Percentiles rank a stretch among this genome's conserved stretches.
Conservation (phyloP, 2,797 vertebrate genomes). For the Cossypha caffra region DNA sequence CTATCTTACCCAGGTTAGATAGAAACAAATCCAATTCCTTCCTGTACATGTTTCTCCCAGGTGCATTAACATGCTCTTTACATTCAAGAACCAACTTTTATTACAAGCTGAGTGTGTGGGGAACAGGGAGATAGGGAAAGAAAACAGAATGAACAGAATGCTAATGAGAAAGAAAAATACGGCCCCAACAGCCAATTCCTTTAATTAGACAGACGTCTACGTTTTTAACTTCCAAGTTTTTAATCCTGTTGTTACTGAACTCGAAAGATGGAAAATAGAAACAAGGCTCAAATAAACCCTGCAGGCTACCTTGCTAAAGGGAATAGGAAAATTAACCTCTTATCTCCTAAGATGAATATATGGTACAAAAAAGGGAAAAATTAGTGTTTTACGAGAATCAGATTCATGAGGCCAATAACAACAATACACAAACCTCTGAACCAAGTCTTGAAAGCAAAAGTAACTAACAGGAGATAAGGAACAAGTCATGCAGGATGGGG, state of each 20-base stretch:
- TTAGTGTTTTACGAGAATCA: neutral
- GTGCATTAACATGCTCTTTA: conserved; percentile 58
- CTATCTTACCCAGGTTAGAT: conserved; percentile 14
- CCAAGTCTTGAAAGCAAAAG: neutral
- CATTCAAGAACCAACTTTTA: conserved; percentile 58
- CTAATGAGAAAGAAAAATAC: conserved; percentile 38
- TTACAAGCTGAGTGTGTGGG: conserved; percentile 38
- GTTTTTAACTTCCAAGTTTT: conserved; percentile 38
- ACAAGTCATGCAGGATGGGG: neutral
- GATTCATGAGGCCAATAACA: neutral
- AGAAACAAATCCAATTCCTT: conserved; percentile 53
- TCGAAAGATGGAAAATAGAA: neutral
- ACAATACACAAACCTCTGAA: neutral
- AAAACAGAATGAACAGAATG: conserved; percentile 39
- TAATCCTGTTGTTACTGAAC: conserved; percentile 21
- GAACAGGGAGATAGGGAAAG: conserved; percentile 38
- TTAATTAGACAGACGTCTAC: neutral
- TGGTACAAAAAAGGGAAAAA: neutral
- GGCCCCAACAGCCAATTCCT: conserved; percentile 3
- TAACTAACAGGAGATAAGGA: rapidly evolving
- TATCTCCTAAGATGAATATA: neutral
- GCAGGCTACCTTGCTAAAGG: neutral
- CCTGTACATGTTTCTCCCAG: conserved; percentile 17
- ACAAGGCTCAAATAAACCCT: neutral
- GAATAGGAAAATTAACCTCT: conserved; percentile 30